phyloP scores from a whole-genome alignment of 2,888 invertebrate genomes.

The Acleris sparsana region DNA sequence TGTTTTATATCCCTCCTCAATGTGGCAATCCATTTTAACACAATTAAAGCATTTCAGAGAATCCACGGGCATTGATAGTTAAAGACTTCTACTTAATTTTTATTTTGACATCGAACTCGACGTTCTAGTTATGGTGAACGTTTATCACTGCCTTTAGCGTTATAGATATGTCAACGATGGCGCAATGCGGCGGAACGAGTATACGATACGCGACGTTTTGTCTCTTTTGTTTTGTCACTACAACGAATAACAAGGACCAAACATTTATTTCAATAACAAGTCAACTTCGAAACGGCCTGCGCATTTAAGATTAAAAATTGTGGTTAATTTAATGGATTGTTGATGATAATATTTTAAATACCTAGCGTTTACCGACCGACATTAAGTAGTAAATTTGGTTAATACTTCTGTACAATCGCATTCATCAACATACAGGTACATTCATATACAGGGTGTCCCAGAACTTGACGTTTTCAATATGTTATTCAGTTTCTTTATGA shows the following conservation, averaged over 20 bases:
- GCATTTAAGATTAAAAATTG: slow-evolving; percentile 3
- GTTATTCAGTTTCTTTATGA: too few species aligned
- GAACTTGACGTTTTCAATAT: too few species aligned
- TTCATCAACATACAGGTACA: too few species aligned
- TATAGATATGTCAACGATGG: slow-evolving; percentile 3
- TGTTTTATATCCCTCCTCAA: slow-evolving; percentile 71
- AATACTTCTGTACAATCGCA: too few species aligned
- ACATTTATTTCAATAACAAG: background rate
- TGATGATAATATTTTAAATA: background rate
- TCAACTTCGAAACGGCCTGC: slow-evolving; percentile 11
- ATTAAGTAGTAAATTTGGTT: too few species aligned
- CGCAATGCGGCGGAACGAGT: slow-evolving; percentile 25
- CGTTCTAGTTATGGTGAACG: background rate
- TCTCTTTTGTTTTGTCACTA: slow-evolving; percentile 17
- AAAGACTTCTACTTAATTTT: background rate
- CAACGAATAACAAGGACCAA: slow-evolving; percentile 18
- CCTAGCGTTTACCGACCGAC: too few species aligned
- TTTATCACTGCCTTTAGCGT: slow-evolving; percentile 6
- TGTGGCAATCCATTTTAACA: slow-evolving; percentile 67
- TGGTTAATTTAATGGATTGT: slow-evolving; percentile 9
- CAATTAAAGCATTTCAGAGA: slow-evolving; percentile 64
- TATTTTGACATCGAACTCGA: background rate
- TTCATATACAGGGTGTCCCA: too few species aligned
- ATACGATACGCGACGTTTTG: slow-evolving; percentile 3
- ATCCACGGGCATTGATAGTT: slow-evolving; percentile 40